Conservation (phyloP, 2,888 invertebrate species). For the Drosophila setosimentum region DNA sequence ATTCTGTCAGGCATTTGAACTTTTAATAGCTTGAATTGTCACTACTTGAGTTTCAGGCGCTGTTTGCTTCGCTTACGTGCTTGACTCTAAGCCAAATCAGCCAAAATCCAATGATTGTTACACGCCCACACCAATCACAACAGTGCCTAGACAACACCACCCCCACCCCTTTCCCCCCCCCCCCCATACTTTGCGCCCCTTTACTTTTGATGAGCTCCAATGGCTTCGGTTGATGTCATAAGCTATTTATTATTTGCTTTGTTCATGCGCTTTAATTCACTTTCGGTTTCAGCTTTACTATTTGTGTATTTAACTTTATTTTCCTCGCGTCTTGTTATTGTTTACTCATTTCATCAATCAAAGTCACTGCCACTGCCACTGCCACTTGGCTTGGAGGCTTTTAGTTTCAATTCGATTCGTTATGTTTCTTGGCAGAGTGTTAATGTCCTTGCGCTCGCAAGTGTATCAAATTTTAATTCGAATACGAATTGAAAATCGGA, state of each 20-base stretch:
- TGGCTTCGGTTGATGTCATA: slow-evolving; percentile 63
- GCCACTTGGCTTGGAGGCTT: slow-evolving; percentile 23
- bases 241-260: slow-evolving; percentile 61
- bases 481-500: neutral
- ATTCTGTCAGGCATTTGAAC: slow-evolving; percentile 28
- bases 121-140: slow-evolving; percentile 41
- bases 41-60: slow-evolving; percentile 36
- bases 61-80: slow-evolving; percentile 33
- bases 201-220: slow-evolving; percentile 45
- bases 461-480: slow-evolving; percentile 54
- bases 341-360: slow-evolving; percentile 65
- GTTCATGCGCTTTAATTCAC: slow-evolving; percentile 62
- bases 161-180: neutral
- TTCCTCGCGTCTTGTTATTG: slow-evolving; percentile 43
- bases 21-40: slow-evolving; percentile 46
- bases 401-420: neutral
- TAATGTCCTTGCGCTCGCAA: slow-evolving; percentile 58
- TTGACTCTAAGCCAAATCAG: slow-evolving; percentile 46
- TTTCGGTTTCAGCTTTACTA: slow-evolving; percentile 56
- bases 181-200: slow-evolving; percentile 12
- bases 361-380: slow-evolving; percentile 49
- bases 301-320: slow-evolving; percentile 37
- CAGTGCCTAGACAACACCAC: neutral
- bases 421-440: slow-evolving; percentile 44
- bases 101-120: slow-evolving; percentile 30